Percentiles rank a stretch among this genome's conserved stretches.
These are phyloP conservation scores for Heliornis fulica DNA, from an alignment of 2,113 vertebrate genomes.

Conservation along the genomic window DNA sequence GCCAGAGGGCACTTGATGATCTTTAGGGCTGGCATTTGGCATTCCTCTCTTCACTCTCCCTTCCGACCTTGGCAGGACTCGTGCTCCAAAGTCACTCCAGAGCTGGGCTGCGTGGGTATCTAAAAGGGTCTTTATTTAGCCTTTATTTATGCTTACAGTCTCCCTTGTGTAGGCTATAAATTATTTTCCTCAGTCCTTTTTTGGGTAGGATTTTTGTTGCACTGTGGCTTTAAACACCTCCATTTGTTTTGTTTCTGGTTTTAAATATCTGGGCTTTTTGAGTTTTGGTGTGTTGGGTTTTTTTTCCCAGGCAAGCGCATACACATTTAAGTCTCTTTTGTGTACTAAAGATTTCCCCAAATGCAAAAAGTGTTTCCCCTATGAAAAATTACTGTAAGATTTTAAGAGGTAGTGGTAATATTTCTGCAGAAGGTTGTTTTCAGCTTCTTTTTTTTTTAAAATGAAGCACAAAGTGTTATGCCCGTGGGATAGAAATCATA, in stretches of 20 bases:
- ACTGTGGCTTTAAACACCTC: neutral
- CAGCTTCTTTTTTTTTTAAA: neutral
- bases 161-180: neutral
- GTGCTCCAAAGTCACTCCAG: neutral
- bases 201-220: neutral
- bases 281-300: neutral
- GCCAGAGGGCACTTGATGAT: rapidly evolving
- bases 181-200: neutral
- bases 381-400: neutral
- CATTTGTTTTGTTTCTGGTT: neutral
- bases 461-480: neutral
- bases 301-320: neutral
- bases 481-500: neutral
- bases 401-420: neutral
- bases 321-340: neutral
- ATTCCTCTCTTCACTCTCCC: neutral
- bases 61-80: neutral
- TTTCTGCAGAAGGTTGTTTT: neutral
- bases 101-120: neutral
- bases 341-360: neutral
- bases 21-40: neutral
- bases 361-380: neutral
- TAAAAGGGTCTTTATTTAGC: neutral
- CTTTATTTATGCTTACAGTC: neutral
- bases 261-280: rapidly evolving